Evolutionary conservation across 37 sponge, comb jelly and placozoan genomes (phyloP), one percentile per base, ranked within the genome.

Genomic region (Agelas oroides): DNA sequence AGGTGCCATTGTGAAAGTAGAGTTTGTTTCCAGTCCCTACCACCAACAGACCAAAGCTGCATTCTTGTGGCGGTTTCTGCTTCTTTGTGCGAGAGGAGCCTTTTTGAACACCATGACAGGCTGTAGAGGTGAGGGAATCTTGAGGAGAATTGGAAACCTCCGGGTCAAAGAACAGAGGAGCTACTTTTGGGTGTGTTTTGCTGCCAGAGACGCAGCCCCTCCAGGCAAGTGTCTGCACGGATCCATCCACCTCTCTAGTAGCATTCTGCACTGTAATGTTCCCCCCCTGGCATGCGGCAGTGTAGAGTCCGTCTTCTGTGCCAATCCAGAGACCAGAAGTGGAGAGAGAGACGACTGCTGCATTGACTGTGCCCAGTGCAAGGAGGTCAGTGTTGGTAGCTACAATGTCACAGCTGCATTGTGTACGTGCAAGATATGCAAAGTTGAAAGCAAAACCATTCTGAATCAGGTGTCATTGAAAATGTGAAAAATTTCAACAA

Each of bases 1-100:
- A 55, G 1, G 35, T 31, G 1, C 95, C 95, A 77, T 94, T 89
- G 65, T 73, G 90, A 77, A 94, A 94, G 63, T 90, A 80, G 6
- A 94, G 30, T 17, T 65, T 68, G 16, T 78, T 68, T 12, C 28
- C 52, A 2, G 86, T 85, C 0, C 86, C 92, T 5, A 85, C 91
- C 23, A 80, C 95, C 46, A 94, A 81, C 30, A 94, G 68, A 5
- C 95, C 95, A 77, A 90, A 88, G 24, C 68, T n/a, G 16, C 46
- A 46, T 12, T 8, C 46, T 12, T 12, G 46, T 46, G 46, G 46
- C 46, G 3, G 46, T 8, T 38, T 20, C 2, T 40, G n/a, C 14
- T 35, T 27, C 54, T 25, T 41, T 30, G 55, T 39, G 69, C 53
- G 55, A 46, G 54, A 16, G 27, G 33, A 36, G 21, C 24, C 25